Conservation (phyloP, 2,797 vertebrate species). For the Picus viridis region DNA sequence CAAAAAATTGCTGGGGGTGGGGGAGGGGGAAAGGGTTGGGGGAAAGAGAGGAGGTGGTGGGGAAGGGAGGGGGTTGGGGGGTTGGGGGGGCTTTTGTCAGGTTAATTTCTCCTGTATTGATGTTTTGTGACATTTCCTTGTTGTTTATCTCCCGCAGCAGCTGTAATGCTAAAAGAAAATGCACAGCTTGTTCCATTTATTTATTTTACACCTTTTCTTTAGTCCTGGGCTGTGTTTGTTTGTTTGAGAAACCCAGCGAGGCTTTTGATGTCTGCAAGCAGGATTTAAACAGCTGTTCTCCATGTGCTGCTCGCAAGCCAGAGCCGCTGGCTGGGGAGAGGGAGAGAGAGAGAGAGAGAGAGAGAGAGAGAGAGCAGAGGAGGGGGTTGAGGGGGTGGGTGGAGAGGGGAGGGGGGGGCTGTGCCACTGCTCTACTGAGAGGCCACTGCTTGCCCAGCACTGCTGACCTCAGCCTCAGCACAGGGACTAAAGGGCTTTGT, state of each 20-base stretch:
- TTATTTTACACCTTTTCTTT: constrained; percentile 82
- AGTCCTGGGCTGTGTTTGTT: constrained; percentile 79
- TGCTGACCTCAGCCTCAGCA: not conserved
- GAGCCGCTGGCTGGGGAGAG: constrained; percentile 35
- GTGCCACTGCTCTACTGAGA: not conserved
- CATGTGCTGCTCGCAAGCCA: not conserved
- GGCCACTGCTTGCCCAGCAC: not conserved
- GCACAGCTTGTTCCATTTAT: constrained; percentile 79
- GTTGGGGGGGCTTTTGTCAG: constrained; percentile 74
- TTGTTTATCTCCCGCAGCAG: constrained; percentile 83
- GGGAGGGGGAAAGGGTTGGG: not conserved
- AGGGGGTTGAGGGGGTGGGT: too few relatives aligned
- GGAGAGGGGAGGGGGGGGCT: not conserved
- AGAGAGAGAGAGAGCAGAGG: too few relatives aligned
- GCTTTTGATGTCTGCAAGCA: constrained; percentile 76
- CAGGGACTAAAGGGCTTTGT: not conserved
- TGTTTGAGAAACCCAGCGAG: constrained; percentile 79
- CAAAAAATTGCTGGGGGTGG: constrained; percentile 67
- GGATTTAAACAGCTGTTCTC: constrained; percentile 79
- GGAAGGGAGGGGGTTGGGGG: not conserved
- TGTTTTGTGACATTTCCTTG: constrained; percentile 81
- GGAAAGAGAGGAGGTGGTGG: not conserved
- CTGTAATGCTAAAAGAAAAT: constrained; percentile 77
- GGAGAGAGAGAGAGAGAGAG: too few relatives aligned
- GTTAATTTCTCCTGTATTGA: constrained; percentile 81